Evolutionary conservation across 2,888 invertebrate species (phyloP).

Genomic region (Oithona nana): DNA sequence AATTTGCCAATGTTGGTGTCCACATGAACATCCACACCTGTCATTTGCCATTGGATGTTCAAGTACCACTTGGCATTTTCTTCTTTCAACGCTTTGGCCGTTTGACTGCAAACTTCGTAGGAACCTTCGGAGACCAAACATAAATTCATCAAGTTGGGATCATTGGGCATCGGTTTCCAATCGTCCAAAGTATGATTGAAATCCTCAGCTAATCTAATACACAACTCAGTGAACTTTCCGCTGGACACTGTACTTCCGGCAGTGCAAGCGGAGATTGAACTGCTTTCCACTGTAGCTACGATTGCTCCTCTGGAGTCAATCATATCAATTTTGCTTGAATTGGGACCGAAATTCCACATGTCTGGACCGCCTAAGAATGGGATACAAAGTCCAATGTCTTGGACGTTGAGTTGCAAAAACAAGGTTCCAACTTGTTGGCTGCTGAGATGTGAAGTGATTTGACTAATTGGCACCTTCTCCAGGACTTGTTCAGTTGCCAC

Average conservation of each 20-base stretch:
- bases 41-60: conserved; percentile 98
- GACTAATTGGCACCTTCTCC: conserved; percentile 57
- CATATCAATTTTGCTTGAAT: conserved; percentile 34
- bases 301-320: conserved; percentile 77
- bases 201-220: conserved; percentile 78
- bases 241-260: conserved; percentile 88
- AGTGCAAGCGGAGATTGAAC: conserved; percentile 86
- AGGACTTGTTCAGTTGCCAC: conserved; percentile 47
- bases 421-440: conserved; percentile 68
- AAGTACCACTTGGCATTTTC: conserved; percentile 90
- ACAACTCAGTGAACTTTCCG: conserved; percentile 68
- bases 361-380: too few relatives aligned
- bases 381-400: conserved; percentile 88
- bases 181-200: conserved; percentile 90
- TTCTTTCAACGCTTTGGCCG: conserved; percentile 61
- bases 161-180: conserved; percentile 62
- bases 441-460: conserved; percentile 52
- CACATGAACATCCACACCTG: conserved; percentile 88
- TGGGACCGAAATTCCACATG: neutral
- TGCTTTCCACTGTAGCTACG: conserved; percentile 84
- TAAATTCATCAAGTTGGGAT: conserved; percentile 59
- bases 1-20: conserved; percentile 93
- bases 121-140: conserved; percentile 98
- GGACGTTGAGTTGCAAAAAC: conserved; percentile 80
- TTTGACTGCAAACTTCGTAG: conserved; percentile 87